Evolutionary conservation across 2,888 invertebrate genomes (phyloP), one percentile per base, ranked within the genome.

Genomic region (Slavum lentiscoides): DNA sequence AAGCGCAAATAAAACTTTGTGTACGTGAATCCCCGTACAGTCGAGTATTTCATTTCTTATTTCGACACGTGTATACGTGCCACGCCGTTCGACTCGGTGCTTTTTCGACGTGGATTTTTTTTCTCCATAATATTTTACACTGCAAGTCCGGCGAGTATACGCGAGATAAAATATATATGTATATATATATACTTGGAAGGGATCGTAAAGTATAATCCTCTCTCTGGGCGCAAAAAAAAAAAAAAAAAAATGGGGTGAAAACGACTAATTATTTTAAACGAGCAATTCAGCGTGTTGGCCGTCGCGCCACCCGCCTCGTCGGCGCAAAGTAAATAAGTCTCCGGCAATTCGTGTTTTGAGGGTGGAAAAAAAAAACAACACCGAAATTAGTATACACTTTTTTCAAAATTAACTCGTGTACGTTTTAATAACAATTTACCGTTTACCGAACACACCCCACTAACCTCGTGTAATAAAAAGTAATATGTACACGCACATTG

Each of bases 221-320:
- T 72, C 53, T 8, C 55, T 39, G 43, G 53, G 13, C 19, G 19
- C 30, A 62, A 62, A 30, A 62, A 37, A 3, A 4, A 68, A 58
- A 62, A 11, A 15, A 67, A 75, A 67, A 49, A 68, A 59, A n/a
- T 4, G 23, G 59, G 68, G 58, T n/a, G 59, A 75, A 59, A 59
- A 68, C 58, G 59, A 59, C 68, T 75, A 68, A 75, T 75, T 75
- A 68, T 59, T 75, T 68, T 68, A 59, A 75, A 75, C 75, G 75
- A 75, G 59, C 17, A 8, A 68, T 75, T 68, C 30, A 21, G 53
- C 62, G 8, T 3, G 49, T 49, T 49, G 49, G 49, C 15, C 49
- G 49, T 13, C 49, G 49, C 49, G 1, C 9, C 49, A 8, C 49
- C 13, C 15, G 30, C n/a, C 15, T 13, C 53, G 43, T n/a, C 49